Base-by-base conservation (phyloP, 35 echinoderm and acorn worm genomes). In the Hemicentrotus pulcherrimus region DNA sequence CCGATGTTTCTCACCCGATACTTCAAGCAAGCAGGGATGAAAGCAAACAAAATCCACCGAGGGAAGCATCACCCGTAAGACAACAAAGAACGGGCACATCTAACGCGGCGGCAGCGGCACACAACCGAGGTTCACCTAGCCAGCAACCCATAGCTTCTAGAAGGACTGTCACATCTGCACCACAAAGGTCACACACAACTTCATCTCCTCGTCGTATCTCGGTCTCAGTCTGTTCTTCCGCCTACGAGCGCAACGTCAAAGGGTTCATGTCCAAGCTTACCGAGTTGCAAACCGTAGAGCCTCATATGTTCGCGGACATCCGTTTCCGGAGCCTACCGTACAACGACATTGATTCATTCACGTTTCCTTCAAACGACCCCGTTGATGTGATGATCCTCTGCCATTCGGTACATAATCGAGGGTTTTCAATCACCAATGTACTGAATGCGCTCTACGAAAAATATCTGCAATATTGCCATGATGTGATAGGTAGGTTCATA, bases 311-410 rank as follows among this genome's bases (percentile, higher is more conserved):
- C 15, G 18, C 32, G 4, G 31, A 90, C 24, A 5, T 90, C 46
- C 32, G 19, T 33, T 90, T 90, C 32, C 88, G 46, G 0, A 3
- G 8, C 2, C 31, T 90, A 18, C 88, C 88, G 32, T 90, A 90
- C 31, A 90, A 90, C 65, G 28, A n/a, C 88, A 90, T 90, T 10
- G 88, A 90, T 33, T 45, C 32, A 46, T 90, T 90, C 88, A 90
- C 0, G 88, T 93, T 93, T 48, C 91, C 91, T n/a, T 16, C 47
- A 31, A 31, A 31, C 9, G 45, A 47, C 10, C 46, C 16, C 11
- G 30, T 93, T 58, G 91, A 93, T 58, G 91, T 93, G n/a, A 31
- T 93, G 48, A 11, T 93, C 2, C 48, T 93, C 46, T 93, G 91
- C 46, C 91, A 93, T 58, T 93, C 91, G 22, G 46, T 47, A 5